Evolutionary conservation across 2,888 invertebrate species (phyloP).

Genomic region (Uropetala carovei): DNA sequence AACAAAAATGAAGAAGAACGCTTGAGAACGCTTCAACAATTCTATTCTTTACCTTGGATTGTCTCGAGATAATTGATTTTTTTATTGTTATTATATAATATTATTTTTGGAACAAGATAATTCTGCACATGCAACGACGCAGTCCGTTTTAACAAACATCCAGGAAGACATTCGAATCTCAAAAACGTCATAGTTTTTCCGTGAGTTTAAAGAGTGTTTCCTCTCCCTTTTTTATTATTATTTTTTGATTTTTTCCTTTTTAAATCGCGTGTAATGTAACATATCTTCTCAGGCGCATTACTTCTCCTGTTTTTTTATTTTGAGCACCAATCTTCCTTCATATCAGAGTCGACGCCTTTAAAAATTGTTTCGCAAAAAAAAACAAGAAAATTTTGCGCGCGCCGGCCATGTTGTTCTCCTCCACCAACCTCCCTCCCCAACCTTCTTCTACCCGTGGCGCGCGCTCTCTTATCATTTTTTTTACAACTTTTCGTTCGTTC

Average conservation of each 20-base stretch:
- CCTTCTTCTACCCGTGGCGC: not conserved
- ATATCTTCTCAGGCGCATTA: conserved; percentile 59
- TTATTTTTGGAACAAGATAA: conserved; percentile 64
- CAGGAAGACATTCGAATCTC: conserved; percentile 64
- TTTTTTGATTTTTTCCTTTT: conserved; percentile 2
- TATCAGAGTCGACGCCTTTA: conserved; percentile 37
- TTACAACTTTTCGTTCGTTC: not conserved
- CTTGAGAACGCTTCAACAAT: conserved; percentile 63
- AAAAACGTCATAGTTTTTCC: conserved; percentile 63
- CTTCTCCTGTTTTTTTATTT: conserved; percentile 57
- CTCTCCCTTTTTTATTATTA: conserved; percentile 35
- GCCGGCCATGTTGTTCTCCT: not conserved
- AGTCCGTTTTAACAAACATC: conserved; percentile 61
- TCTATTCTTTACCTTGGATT: conserved; percentile 63
- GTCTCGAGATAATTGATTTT: conserved; percentile 64
- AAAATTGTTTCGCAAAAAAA: conserved; percentile 41
- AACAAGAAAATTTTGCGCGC: not conserved
- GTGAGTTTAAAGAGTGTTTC: conserved; percentile 55
- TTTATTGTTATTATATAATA: conserved; percentile 64
- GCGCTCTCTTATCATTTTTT: not conserved
- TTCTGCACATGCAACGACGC: conserved; percentile 62
- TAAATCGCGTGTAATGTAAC: conserved; percentile 27
- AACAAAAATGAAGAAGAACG: conserved; percentile 60
- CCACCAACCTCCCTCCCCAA: not conserved
- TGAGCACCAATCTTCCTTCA: conserved; percentile 61